phyloP scores from a whole-genome alignment of 2,888 invertebrate genomes.

The Tetranychus truncatus region DNA sequence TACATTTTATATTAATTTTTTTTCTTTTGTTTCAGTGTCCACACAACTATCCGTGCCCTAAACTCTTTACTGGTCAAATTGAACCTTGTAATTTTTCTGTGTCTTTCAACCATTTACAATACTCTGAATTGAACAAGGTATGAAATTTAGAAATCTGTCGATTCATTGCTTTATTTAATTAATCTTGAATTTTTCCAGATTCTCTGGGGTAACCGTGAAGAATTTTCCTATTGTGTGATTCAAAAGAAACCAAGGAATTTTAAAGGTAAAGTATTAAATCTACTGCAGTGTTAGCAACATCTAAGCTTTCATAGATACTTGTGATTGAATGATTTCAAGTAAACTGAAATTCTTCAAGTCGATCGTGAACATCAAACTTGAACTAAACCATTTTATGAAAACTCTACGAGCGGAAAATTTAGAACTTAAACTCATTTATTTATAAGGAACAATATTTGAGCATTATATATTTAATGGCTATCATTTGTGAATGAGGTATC shows the following conservation, averaged over 20 bases:
- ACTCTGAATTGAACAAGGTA: not conserved
- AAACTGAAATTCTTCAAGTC: no score
- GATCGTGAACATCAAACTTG: no score
- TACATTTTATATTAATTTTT: slow-evolving; percentile 9
- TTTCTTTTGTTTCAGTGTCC: slow-evolving; percentile 43
- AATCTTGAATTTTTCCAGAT: slow-evolving; percentile 1
- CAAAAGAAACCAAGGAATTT: slow-evolving; percentile 45
- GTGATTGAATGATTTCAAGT: no score
- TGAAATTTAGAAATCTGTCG: not conserved
- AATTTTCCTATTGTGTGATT: slow-evolving; percentile 60
- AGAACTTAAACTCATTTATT: no score
- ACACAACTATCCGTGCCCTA: slow-evolving; percentile 58
- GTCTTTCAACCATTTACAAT: slow-evolving; percentile 39
- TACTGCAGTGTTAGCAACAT: no score
- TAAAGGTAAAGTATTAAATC: slow-evolving; percentile 18
- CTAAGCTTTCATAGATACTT: no score
- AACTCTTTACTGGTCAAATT: slow-evolving; percentile 40
- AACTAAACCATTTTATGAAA: no score
- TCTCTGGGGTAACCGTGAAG: slow-evolving; percentile 34
- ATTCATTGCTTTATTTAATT: not conserved
- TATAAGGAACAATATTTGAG: no score
- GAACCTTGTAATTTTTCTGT: slow-evolving; percentile 62
- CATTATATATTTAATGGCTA: no score
- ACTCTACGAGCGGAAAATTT: no score
- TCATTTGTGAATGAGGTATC: no score